phyloP scores from a whole-genome alignment of 2,888 invertebrate species.

The Incurvaria masculella region DNA sequence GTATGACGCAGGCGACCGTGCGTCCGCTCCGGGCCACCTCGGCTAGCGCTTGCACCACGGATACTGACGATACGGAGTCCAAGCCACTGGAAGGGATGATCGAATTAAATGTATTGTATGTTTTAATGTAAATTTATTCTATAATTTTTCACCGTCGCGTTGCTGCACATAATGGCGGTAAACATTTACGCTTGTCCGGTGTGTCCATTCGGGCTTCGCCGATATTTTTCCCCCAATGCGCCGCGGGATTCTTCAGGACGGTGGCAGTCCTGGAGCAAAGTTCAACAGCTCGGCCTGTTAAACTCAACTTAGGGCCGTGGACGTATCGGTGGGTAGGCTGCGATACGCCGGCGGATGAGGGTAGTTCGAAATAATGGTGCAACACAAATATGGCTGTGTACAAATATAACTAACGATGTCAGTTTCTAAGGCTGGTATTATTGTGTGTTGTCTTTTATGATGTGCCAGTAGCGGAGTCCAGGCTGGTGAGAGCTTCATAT shows the following conservation, averaged over 20 bases:
- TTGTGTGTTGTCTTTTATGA: too few relatives aligned
- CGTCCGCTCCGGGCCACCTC: slow-evolving; percentile 62
- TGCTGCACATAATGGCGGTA: too few relatives aligned
- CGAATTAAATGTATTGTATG: background rate
- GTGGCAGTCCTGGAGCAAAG: background rate
- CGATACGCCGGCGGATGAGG: too few relatives aligned
- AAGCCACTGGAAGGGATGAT: slow-evolving; percentile 46
- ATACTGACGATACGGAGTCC: slow-evolving; percentile 67
- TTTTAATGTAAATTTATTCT: background rate
- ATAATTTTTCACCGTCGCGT: too few relatives aligned
- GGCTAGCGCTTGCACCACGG: slow-evolving; percentile 58
- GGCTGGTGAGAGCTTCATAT: too few relatives aligned
- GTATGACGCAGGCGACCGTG: slow-evolving; percentile 73
- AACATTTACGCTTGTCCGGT: background rate
- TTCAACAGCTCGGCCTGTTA: background rate
- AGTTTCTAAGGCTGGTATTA: too few relatives aligned
- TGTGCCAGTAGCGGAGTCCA: too few relatives aligned
- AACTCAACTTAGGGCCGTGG: background rate
- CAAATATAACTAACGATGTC: too few relatives aligned
- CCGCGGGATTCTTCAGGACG: too few relatives aligned
- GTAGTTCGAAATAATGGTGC: too few relatives aligned
- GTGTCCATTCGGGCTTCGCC: background rate
- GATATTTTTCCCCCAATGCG: background rate
- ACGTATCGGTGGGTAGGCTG: too few relatives aligned
- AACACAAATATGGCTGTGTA: too few relatives aligned